phyloP scores from a whole-genome alignment of 1,140 invertebrate species.

The Aethina tumida region DNA sequence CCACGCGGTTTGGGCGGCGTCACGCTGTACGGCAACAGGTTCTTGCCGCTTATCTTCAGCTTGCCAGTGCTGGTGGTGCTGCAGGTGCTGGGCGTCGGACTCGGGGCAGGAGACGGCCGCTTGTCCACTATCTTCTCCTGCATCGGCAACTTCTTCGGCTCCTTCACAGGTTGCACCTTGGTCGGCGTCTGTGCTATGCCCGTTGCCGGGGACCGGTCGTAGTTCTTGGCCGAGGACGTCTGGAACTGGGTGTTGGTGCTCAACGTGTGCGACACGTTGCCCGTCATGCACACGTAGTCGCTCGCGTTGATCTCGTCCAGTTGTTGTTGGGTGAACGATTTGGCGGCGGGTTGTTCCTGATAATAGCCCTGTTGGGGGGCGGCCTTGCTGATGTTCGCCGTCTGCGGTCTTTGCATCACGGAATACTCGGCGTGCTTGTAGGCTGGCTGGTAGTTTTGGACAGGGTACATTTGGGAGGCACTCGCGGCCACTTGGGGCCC shows the following conservation, averaged over 20 bases:
- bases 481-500: constrained; percentile 28
- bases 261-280: constrained; percentile 38
- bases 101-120: constrained; percentile 31
- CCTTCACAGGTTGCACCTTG: constrained; percentile 20
- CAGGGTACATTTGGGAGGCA: constrained; percentile 24
- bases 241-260: constrained; percentile 32
- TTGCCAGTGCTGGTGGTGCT: constrained; percentile 24
- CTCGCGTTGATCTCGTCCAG: constrained; percentile 53
- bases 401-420: constrained; percentile 21
- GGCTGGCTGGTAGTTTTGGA: constrained; percentile 29
- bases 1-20: constrained; percentile 75
- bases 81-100: constrained; percentile 42
- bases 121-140: constrained; percentile 14
- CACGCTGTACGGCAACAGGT: constrained; percentile 76
- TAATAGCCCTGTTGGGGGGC: constrained; percentile 15
- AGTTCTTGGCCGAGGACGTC: constrained; percentile 33
- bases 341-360: constrained; percentile 17
- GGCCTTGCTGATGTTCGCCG: constrained; percentile 7
- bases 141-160: constrained; percentile 14
- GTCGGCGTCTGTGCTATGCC: constrained; percentile 33
- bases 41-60: constrained; percentile 52
- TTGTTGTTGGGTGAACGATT: constrained; percentile 27
- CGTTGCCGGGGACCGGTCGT: constrained; percentile 30
- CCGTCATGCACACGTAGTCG: constrained; percentile 63
- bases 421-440: constrained; percentile 29